phyloP scores from a whole-genome alignment of 2,797 vertebrate genomes.

The Phataginus tricuspis region DNA sequence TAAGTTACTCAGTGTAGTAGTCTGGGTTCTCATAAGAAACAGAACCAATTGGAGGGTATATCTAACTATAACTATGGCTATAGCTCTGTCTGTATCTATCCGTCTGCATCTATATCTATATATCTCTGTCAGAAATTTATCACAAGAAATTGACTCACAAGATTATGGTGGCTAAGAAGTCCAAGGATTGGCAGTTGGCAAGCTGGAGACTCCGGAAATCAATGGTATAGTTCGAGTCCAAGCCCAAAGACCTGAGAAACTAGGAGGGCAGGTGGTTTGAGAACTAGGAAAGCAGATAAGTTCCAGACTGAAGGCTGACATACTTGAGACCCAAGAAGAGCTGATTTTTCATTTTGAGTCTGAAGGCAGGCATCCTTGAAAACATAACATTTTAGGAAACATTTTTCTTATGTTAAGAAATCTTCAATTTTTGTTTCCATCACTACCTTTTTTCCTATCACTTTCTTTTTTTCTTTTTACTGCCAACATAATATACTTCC shows the following conservation, averaged over 20 bases:
- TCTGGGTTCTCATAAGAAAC: neutral
- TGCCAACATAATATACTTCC: neutral
- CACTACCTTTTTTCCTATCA: neutral
- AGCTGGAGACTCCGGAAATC: neutral
- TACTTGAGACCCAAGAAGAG: neutral
- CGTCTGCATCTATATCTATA: neutral
- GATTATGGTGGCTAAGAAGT: neutral
- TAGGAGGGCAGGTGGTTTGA: neutral
- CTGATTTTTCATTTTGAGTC: neutral
- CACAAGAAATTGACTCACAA: neutral
- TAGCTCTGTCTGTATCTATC: neutral
- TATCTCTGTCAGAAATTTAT: neutral
- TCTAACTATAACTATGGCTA: no score
- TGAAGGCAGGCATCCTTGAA: neutral
- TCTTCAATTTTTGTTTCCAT: neutral
- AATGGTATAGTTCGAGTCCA: no score
- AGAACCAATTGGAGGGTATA: no score
- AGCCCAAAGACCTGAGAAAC: neutral
- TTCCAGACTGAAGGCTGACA: neutral
- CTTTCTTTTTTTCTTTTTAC: neutral
- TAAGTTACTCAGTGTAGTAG: neutral
- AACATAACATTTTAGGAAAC: neutral
- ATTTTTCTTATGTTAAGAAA: neutral
- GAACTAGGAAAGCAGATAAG: neutral
- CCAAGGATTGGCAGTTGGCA: neutral